Evolutionary conservation across 2,888 invertebrate species (phyloP).

Genomic region (Acanthosepion esculentum): DNA sequence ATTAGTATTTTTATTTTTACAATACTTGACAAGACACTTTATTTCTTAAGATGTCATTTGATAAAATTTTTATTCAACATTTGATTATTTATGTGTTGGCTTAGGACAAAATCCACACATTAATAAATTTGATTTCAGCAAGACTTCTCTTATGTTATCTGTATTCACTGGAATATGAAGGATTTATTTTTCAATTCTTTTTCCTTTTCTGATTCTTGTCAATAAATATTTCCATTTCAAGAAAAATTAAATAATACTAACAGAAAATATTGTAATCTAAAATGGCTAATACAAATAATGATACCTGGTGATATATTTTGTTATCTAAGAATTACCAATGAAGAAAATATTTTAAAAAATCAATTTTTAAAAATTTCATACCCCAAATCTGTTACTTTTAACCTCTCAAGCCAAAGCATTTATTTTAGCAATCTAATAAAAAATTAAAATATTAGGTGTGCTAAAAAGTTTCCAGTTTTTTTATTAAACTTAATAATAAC

Average conservation of each 20-base stretch:
- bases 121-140: constrained; percentile 15
- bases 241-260: neutral
- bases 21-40: neutral
- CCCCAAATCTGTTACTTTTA: neutral
- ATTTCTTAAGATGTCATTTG: neutral
- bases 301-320: neutral
- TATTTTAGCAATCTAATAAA: neutral
- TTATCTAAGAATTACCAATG: neutral
- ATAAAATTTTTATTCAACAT: neutral
- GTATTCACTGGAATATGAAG: neutral
- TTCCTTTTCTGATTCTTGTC: neutral
- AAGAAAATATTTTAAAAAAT: neutral
- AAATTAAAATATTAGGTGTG: neutral
- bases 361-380: neutral
- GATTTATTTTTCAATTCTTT: neutral
- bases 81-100: neutral
- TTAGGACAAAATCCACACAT: neutral
- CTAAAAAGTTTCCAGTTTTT: too few relatives aligned
- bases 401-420: neutral
- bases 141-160: neutral
- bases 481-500: too few relatives aligned
- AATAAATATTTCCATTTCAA: neutral
- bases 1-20: neutral
- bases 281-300: neutral
- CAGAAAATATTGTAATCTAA: neutral